phyloP scores from a whole-genome alignment of 2,888 invertebrate genomes.

The Lochmaea crataegi region DNA sequence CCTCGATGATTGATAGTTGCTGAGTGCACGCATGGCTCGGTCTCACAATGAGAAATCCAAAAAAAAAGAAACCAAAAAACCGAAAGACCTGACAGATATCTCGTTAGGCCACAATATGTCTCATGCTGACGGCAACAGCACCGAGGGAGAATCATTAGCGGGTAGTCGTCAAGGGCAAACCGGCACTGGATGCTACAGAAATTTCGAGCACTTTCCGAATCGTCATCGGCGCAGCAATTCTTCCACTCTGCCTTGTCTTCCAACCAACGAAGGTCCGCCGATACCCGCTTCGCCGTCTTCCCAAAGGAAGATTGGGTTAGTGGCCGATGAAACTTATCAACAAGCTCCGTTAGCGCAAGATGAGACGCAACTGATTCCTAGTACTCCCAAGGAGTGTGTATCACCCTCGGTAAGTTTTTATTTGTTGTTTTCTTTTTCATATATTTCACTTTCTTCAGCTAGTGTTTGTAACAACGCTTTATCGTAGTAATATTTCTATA shows the following conservation, averaged over 20 bases:
- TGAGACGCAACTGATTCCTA: slow-evolving; percentile 62
- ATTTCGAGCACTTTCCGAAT: slow-evolving; percentile 77
- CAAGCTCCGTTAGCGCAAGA: slow-evolving; percentile 62
- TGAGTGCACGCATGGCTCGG: slow-evolving; percentile 33
- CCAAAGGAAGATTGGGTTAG: slow-evolving; percentile 56
- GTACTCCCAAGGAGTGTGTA: slow-evolving; percentile 61
- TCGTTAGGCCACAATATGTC: slow-evolving; percentile 90
- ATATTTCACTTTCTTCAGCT: background rate
- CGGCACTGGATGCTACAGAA: slow-evolving; percentile 81
- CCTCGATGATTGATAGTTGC: slow-evolving; percentile 30
- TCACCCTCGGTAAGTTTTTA: slow-evolving; percentile 63
- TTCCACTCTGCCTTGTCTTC: slow-evolving; percentile 67
- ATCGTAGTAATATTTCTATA: no score
- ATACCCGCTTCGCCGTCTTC: slow-evolving; percentile 58
- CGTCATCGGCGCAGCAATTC: slow-evolving; percentile 68
- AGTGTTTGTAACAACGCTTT: no score
- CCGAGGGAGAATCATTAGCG: slow-evolving; percentile 73
- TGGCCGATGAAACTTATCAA: slow-evolving; percentile 51
- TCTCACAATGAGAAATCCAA: slow-evolving; percentile 15
- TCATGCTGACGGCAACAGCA: slow-evolving; percentile 88
- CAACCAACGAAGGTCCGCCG: slow-evolving; percentile 57
- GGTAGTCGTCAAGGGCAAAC: slow-evolving; percentile 74
- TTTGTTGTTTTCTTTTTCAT: background rate
- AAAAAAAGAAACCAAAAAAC: no score
- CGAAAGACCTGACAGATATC: slow-evolving; percentile 51